These are phyloP conservation scores for Platanista minor DNA, from an alignment of 2,113 vertebrate genomes.

Conservation along the genomic window DNA sequence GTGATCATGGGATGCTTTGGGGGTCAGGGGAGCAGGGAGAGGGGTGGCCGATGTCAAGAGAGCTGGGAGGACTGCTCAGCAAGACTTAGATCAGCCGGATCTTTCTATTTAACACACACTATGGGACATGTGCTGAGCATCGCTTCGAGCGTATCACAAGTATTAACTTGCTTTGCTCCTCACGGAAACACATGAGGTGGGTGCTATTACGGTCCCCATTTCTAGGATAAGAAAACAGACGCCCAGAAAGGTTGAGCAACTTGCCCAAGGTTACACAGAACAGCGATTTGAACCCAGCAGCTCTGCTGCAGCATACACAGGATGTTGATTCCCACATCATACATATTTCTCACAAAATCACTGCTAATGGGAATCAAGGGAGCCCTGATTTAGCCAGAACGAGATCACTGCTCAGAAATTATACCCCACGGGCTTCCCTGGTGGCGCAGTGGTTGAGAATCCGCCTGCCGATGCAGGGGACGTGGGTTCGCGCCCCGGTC, in stretches of 20 bases:
- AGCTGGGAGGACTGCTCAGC: no score
- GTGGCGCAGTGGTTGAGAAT: no score
- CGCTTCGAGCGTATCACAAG: background rate
- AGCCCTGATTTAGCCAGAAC: background rate
- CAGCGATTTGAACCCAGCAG: background rate
- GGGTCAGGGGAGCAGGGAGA: background rate
- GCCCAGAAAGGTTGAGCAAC: background rate
- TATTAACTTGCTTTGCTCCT: background rate
- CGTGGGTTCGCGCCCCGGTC: no score
- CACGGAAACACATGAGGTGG: background rate
- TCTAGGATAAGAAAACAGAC: background rate
- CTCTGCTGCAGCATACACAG: background rate
- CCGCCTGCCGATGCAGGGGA: no score
- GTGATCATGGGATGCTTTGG: background rate
- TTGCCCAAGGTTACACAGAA: background rate
- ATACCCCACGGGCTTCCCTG: no score
- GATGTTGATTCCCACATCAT: background rate
- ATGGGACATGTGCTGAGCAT: no score
- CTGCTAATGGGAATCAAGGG: background rate
- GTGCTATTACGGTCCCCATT: background rate
- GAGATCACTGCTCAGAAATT: background rate
- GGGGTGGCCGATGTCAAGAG: background rate
- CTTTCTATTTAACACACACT: no score
- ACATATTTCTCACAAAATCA: background rate
- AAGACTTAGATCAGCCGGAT: background rate